These are phyloP conservation scores for Leptobrachium ailaonicum DNA, from an alignment of 2,113 vertebrate genomes.

Conservation along the genomic window DNA sequence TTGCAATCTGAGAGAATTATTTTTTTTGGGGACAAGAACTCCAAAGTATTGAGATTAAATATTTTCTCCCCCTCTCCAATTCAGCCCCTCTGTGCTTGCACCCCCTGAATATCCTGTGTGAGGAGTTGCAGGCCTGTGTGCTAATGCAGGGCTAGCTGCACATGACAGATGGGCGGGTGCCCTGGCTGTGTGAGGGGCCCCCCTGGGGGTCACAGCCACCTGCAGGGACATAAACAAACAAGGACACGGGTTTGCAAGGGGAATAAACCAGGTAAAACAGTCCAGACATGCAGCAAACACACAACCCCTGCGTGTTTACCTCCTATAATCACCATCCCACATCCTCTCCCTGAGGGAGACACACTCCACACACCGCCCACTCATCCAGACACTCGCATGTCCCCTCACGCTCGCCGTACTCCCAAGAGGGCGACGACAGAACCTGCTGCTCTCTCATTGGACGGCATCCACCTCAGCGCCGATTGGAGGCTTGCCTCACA, in stretches of 20 bases:
- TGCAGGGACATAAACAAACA: neutral
- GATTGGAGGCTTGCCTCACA: neutral
- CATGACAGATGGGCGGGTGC: neutral
- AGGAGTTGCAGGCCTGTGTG: too few relatives aligned
- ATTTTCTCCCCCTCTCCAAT: too few relatives aligned
- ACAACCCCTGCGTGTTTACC: slow-evolving; percentile 30
- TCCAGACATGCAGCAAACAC: neutral
- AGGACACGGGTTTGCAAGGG: neutral
- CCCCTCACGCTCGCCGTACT: neutral
- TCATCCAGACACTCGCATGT: neutral
- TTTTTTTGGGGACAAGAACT: too few relatives aligned
- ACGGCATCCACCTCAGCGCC: neutral
- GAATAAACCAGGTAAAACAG: neutral
- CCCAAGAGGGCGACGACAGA: neutral
- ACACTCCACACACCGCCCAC: neutral
- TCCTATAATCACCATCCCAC: neutral
- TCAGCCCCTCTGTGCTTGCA: too few relatives aligned
- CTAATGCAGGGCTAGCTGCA: too few relatives aligned
- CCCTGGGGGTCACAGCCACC: neutral
- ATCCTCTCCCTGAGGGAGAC: slow-evolving; percentile 1
- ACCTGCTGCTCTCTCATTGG: neutral
- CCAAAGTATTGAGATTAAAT: too few relatives aligned
- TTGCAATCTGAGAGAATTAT: too few relatives aligned
- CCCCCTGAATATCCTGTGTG: too few relatives aligned
- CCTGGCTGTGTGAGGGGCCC: neutral